These are phyloP conservation scores for Momotus momota DNA, from an alignment of 2,797 vertebrate genomes.

Conservation along the genomic window DNA sequence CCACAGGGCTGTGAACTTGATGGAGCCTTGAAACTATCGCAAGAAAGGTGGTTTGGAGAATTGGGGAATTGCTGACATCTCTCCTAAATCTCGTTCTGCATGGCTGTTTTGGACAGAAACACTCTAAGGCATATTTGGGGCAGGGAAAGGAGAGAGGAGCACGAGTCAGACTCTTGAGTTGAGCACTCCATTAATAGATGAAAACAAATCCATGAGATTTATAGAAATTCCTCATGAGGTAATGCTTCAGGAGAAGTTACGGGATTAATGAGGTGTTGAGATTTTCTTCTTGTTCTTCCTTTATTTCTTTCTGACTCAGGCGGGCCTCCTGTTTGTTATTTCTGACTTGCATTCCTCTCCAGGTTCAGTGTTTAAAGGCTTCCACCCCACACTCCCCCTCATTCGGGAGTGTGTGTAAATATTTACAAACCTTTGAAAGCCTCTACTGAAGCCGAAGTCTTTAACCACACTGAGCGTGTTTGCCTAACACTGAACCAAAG, in stretches of 20 bases:
- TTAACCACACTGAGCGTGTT: neutral
- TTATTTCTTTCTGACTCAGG: conserved; percentile 31
- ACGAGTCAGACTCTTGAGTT: neutral
- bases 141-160: neutral
- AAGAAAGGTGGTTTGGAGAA: neutral
- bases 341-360: neutral
- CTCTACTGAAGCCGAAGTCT: neutral
- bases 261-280: conserved; percentile 54
- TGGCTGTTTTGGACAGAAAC: neutral
- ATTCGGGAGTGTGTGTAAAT: conserved; percentile 26
- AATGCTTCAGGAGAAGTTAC: conserved; percentile 36
- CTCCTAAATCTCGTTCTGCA: neutral
- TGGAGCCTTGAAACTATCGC: neutral
- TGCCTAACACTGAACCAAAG: neutral
- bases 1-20: neutral
- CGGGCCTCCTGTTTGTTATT: conserved; percentile 41
- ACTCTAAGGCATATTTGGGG: neutral
- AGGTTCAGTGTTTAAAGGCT: conserved; percentile 1
- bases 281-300: conserved; percentile 38
- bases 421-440: conserved; percentile 56
- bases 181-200: neutral
- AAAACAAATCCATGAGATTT: conserved; percentile 52
- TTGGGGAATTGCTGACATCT: neutral
- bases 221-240: conserved; percentile 41
- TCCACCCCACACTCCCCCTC: neutral